Evolutionary conservation across 2,113 vertebrate genomes (phyloP).

Genomic region (Ammospiza caudacuta): DNA sequence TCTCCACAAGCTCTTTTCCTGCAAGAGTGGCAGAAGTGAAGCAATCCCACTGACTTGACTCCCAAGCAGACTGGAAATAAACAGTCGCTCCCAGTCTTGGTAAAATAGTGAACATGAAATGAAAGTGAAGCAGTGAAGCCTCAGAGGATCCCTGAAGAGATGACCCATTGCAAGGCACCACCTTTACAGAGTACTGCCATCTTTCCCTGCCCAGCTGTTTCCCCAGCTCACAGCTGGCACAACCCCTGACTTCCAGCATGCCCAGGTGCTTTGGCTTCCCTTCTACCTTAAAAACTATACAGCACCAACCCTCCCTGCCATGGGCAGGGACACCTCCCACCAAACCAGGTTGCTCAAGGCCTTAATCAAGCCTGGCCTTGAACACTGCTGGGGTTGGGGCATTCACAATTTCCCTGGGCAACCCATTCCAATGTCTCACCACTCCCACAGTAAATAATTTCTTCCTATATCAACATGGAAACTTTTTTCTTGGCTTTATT

Average conservation of each 20-base stretch:
- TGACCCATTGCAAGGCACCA: not conserved
- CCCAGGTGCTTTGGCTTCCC: not conserved
- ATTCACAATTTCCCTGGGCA: not conserved
- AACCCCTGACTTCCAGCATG: not conserved
- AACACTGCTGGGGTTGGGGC: not conserved
- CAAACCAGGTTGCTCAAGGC: not conserved
- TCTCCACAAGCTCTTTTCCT: not conserved
- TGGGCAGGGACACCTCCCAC: no score
- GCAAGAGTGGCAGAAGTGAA: not conserved
- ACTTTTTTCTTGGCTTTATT: not conserved
- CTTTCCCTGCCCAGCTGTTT: accelerated
- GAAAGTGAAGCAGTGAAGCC: not conserved
- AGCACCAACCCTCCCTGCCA: not conserved
- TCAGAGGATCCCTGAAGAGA: not conserved
- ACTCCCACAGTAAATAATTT: not conserved
- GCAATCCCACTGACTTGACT: not conserved
- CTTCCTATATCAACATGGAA: not conserved
- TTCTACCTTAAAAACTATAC: not conserved
- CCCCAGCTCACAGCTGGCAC: not conserved
- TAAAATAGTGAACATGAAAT: not conserved
- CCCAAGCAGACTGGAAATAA: not conserved
- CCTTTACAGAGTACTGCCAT: not conserved
- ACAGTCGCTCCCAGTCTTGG: not conserved
- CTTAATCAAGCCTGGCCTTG: not conserved
- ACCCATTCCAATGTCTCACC: not conserved